Evolutionary conservation across 2,888 invertebrate genomes (phyloP), one percentile per base, ranked within the genome.

Genomic region (Agrochola lota): DNA sequence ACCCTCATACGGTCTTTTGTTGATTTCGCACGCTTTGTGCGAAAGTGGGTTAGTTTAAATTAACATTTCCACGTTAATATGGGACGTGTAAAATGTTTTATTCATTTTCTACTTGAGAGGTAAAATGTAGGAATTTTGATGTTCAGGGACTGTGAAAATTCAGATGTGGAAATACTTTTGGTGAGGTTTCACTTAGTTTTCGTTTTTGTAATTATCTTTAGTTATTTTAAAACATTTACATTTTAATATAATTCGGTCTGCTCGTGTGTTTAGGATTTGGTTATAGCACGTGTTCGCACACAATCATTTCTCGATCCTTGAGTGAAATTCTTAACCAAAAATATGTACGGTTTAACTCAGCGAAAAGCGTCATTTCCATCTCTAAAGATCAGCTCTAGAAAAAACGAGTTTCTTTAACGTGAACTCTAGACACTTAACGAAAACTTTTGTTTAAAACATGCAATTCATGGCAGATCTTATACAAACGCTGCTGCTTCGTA

Each of bases 21-120:
- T 92, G 88, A 88, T 87, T 89, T 90, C 85, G 77, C 78, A 75
- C 85, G 90, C 93, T 93, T 95, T 96, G 94, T 95, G 91, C 83
- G 85, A 93, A 95, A 94, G 88, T 95, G 91, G 93, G 93, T 88
- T 94, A 90, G 83, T 87, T 88, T 90, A 91, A 92, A 94, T 94
- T 93, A 93, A 91, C 90, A 87, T 83, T 74, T 84, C 80, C 69
- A 80, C 77, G 73, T 78, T 76, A 80, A 46, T 76, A 80, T 15
- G 69, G 80, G 71, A 85, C 77, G 86, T 82, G 81, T 87, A 84
- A 80, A 90, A 86, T 89, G 80, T 88, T 88, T 87, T 85, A 85
- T 88, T 80, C 77, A 78, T 81, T 85, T 83, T 79, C 72, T 78
- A 70, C 62, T 68, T 49, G 60, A 60, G 49, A 69, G 63, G 57